Evolutionary conservation across 2,888 invertebrate species (phyloP).

Genomic region (Lysandra coridon): DNA sequence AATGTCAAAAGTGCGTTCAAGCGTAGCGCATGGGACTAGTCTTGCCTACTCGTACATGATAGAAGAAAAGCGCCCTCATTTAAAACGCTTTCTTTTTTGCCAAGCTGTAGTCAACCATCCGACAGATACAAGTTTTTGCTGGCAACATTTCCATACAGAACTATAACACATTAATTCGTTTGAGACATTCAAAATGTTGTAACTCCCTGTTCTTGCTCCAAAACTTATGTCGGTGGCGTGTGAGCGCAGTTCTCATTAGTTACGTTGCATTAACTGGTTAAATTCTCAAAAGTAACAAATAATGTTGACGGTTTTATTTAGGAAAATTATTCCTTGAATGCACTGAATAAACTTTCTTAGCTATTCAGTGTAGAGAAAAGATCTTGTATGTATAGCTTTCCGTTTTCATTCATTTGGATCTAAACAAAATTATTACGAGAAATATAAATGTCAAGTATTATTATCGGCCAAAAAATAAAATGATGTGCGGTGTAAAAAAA

Average conservation of each 20-base stretch:
- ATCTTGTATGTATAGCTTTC: not conserved
- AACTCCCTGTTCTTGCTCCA: not conserved
- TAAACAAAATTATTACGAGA: too few species aligned
- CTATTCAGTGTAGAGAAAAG: not conserved
- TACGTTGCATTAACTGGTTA: not conserved
- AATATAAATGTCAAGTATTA: too few species aligned
- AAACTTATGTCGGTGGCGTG: not conserved
- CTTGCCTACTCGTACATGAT: too few species aligned
- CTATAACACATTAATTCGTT: not conserved
- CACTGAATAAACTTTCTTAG: not conserved
- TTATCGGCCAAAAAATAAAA: too few species aligned
- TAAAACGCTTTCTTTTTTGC: not conserved
- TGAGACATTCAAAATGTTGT: constrained; percentile 12
- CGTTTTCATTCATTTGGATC: too few species aligned
- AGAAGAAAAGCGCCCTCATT: too few species aligned
- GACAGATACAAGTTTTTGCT: too few species aligned
- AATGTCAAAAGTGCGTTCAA: too few species aligned
- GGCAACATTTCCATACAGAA: not conserved
- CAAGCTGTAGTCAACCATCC: not conserved
- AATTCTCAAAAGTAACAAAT: not conserved
- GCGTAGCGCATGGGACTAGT: too few species aligned
- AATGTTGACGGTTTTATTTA: not conserved
- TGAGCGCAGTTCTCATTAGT: not conserved
- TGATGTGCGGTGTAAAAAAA: too few species aligned
- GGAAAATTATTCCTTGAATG: not conserved